Base-by-base conservation (phyloP, 1,140 invertebrate genomes). In the Bombus pascuorum region DNA sequence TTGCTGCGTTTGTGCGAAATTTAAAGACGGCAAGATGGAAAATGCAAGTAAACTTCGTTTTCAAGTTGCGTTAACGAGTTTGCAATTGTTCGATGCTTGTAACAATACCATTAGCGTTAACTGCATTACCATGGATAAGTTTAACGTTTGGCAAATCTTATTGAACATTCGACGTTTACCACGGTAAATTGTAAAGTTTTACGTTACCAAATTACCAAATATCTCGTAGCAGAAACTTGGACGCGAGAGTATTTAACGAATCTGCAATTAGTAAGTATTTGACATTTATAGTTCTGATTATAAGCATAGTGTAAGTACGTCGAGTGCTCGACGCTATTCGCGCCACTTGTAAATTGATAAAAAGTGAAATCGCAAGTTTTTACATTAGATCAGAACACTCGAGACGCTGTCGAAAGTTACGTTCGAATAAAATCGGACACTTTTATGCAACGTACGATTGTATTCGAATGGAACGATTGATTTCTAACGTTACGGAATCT, bases 331-430 rank as follows among this genome's bases (percentile, higher is more conserved):
- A 5, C 57, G 39, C 15, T n/a, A 10, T 18, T 42, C 25, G 22
- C 6, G 53, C 22, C 57, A 34, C 37, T 66, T 78, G 59, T 44
- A 25, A 78, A 78, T 78, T 65, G 59, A 78, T 65, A 78, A 78
- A 78, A 78, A 62, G 59, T 65, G 39, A 44, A 73, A 81, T 62
- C 44, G 12, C 28, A 34, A 66, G 39, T 42, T 77, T 59, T 37
- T 15, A 32, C 65, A 78, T 34, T 10, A 75, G 44, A 75, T 53
- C 34, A 75, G 73, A 53, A 25, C 32, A 2, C 72, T 53, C 10
- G 25, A 74, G 32, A 53, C 44, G 47, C n/a, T 4, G 44, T 73
- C 25, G 28, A 78, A 47, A 47, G 22, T 12, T 32, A 28, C n/a
- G 1, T 25, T 15, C n/a, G 2, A n/a, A 47, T 12, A 34, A 9